Base-by-base conservation (phyloP, 2,888 invertebrate species). In the Campoletis raptor region DNA sequence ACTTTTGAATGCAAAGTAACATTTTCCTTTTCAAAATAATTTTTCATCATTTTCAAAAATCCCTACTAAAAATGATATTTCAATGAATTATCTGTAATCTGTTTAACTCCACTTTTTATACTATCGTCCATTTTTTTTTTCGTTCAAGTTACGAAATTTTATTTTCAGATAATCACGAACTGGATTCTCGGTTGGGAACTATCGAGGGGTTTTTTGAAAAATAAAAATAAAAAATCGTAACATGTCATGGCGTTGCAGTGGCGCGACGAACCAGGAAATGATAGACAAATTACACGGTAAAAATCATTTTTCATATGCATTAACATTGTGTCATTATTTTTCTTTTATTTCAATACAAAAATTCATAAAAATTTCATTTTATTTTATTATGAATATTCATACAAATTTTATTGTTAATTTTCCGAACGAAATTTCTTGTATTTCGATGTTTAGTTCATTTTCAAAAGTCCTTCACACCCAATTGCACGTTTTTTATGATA, bases 171-270 rank as follows among this genome's bases (percentile, higher is more conserved):
- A 30, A 81, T 52, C 45, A 40, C 72, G 45, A 12, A 79, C 70
- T 77, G 66, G 21, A 36, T 45, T n/a, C 3, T 15, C 24, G 48
- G 57, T 61, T 24, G 3, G 9, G 21, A 36, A 21, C 12, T 40
- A 66, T 21, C 74, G 21, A 12, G 37, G 12, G 4, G 15, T 67
- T 76, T 76, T 78, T 77, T 52, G 21, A 36, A 21, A 30, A 69
- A 70, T 6, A 21, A 57, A 61, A 61, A 30, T 30, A 1, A 61
- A 15, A 83, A 80, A 77, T 18, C 64, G 72, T 76, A 91, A 85
- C 79, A 98, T 98, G 99, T 98, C 98, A 94, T 99, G 98, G 98
- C 96, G 98, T 91, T 98, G 98, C 90, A 97, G 97, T 92, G 98
- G 98, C 61, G 95, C 96, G 89, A 97, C 96, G 89, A 98, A 99